A percentile compares a stretch with the other conserved stretches of the same genome.
Evolutionary conservation across 1,140 invertebrate genomes (phyloP).

Genomic region (Apis florea): DNA sequence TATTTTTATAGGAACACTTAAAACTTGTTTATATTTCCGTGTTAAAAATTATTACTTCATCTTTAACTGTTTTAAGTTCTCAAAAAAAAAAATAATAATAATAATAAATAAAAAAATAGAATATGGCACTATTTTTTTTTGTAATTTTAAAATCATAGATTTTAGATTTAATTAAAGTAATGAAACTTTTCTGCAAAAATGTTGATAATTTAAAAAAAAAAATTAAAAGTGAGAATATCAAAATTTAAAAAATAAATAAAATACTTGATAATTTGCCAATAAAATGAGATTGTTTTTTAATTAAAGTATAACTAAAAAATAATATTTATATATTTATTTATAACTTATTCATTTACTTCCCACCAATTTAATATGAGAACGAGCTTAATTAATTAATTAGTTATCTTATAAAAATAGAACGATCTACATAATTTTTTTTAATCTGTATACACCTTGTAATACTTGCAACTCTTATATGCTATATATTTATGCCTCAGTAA

Average conservation of each 20-base stretch:
- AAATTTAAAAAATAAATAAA: too few species aligned
- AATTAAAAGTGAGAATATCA: neutral
- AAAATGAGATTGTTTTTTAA: too few species aligned
- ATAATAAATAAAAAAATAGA: neutral
- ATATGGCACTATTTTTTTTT: neutral
- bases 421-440: neutral
- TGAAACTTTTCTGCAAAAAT: neutral
- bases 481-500: neutral
- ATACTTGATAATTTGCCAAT: too few species aligned
- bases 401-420: constrained; percentile 40
- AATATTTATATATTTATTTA: neutral
- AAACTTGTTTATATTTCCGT: neutral
- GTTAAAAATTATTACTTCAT: too few species aligned
- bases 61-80: too few species aligned
- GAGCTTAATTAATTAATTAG: neutral
- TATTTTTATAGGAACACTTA: too few species aligned
- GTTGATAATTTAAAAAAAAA: neutral
- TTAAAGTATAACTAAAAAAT: neutral
- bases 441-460: neutral
- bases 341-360: neutral
- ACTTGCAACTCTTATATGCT: neutral
- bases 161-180: too few species aligned
- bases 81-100: too few species aligned
- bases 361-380: too few species aligned
- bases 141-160: neutral